These are phyloP conservation scores for Chauna torquata DNA, from an alignment of 2,113 vertebrate species.

Conservation along the genomic window DNA sequence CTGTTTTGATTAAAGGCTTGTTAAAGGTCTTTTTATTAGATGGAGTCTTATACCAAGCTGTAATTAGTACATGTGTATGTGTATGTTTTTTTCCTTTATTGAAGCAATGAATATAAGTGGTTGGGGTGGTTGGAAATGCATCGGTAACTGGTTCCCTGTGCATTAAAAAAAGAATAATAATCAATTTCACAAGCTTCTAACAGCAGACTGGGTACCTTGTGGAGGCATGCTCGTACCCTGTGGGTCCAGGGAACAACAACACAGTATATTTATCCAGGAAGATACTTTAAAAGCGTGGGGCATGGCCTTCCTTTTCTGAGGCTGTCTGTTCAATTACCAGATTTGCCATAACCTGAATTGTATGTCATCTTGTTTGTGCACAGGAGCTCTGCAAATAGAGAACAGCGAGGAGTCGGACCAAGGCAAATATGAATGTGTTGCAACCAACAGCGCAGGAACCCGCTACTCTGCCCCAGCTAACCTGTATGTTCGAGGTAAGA, in stretches of 20 bases:
- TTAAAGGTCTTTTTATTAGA: slow-evolving; percentile 33
- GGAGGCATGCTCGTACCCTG: slow-evolving; percentile 23
- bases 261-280: not conserved
- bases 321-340: not conserved
- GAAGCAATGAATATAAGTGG: not conserved
- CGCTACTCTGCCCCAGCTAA: slow-evolving; percentile 96
- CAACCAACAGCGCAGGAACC: slow-evolving; percentile 93
- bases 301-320: slow-evolving; percentile 5
- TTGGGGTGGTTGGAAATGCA: slow-evolving; percentile 1
- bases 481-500: slow-evolving; percentile 98
- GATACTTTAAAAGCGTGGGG: slow-evolving; percentile 9
- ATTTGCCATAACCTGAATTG: slow-evolving; percentile 45
- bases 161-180: not conserved
- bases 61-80: slow-evolving; percentile 33
- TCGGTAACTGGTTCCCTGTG: slow-evolving; percentile 8
- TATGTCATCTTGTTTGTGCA: slow-evolving; percentile 59
- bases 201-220: slow-evolving; percentile 4
- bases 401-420: slow-evolving; percentile 98
- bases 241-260: slow-evolving; percentile 1
- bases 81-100: not conserved
- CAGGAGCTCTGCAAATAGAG: slow-evolving; percentile 98
- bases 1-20: slow-evolving; percentile 43
- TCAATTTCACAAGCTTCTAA: slow-evolving; percentile 2
- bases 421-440: slow-evolving; percentile 98
- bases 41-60: not conserved